Evolutionary conservation across 2,888 invertebrate species (phyloP), one percentile per base, ranked within the genome.

Genomic region (Rotaria macrura): DNA sequence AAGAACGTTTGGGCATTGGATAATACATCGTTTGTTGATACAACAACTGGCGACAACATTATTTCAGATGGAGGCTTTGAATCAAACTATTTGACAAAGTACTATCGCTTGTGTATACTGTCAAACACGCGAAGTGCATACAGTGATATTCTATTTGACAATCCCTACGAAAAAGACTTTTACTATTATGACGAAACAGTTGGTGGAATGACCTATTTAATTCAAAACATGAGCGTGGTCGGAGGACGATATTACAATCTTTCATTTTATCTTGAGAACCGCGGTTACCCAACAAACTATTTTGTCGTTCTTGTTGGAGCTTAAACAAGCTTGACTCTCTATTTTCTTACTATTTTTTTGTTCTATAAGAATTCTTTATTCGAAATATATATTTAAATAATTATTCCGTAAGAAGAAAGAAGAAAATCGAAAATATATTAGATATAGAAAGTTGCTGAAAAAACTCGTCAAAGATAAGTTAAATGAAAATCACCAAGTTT

Each of bases 121-220:
- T 65, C 65, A 65, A 65, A 34, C 34, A 65, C 65, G 34, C n/a
- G 65, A 65, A 65, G 29, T 65, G 29, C 65, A 29, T 17, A 17
- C 12, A 65, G 4, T 34, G 65, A 65, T 65, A 65, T 65, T 65
- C 34, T 65, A 65, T 65, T 65, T 65, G 65, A 65, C 34, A 3
- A 29, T 29, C 65, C 65, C 17, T 65, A 65, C 34, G 12, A 12
- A 34, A 12, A 65, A 1, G 65, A 65, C 34, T 65, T 65, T 65
- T 65, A 65, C 34, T 65, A 65, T 65, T 34, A 65, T 65, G 65
- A 65, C 34, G 34, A 65, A 65, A 65, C 65, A 65, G 34, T 14
- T 65, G 65, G 29, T 65, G 65, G 65, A 34, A 65, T 65, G 65
- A 65, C 65, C 17, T 65, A 65, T 65, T 65, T 65, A 65, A 65